Percentiles rank a stretch among this genome's conserved stretches.
Conservation (phyloP, 1,140 invertebrate species). For the Littorina saxatilis region DNA sequence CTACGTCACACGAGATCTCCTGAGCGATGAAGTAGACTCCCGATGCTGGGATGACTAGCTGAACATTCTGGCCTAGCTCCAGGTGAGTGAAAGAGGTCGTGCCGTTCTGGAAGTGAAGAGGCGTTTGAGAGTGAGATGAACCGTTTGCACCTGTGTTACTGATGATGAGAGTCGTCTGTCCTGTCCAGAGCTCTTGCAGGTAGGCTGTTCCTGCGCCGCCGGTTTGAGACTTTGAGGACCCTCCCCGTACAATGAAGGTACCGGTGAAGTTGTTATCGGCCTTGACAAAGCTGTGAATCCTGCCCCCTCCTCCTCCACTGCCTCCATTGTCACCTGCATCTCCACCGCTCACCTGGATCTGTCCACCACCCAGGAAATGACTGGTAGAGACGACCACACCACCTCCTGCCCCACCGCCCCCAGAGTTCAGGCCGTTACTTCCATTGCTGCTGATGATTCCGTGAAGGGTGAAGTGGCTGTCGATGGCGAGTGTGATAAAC, state of each 20-base stretch:
- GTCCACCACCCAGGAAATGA: conserved; percentile 55
- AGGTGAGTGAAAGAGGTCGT: conserved; percentile 24
- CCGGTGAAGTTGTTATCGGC: conserved; percentile 58
- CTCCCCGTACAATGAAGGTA: conserved; percentile 50
- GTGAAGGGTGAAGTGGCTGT: conserved; percentile 48
- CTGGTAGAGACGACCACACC: conserved; percentile 48
- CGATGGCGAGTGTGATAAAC: conserved; percentile 42
- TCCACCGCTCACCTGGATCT: conserved; percentile 40
- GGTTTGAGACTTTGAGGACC: conserved; percentile 47
- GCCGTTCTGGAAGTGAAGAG: conserved; percentile 4
- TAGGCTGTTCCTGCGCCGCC: conserved; percentile 65
- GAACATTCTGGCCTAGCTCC: conserved; percentile 33
- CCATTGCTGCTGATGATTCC: conserved; percentile 58
- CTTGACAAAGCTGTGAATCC: conserved; percentile 44
- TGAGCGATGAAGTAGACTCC: conserved; percentile 54
- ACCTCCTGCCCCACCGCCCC: conserved; percentile 61
- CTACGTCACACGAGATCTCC: conserved; percentile 51
- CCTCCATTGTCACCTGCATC: conserved; percentile 45
- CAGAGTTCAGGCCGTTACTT: conserved; percentile 31
- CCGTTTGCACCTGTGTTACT: conserved; percentile 53
- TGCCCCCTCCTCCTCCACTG: conserved; percentile 55
- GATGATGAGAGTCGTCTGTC: conserved; percentile 42
- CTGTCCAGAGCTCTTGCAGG: conserved; percentile 43
- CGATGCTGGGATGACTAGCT: conserved; percentile 41
- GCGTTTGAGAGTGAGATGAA: conserved; percentile 39